Evolutionary conservation across 2,888 invertebrate species (phyloP).

Genomic region (Didymodactylos carnosus): DNA sequence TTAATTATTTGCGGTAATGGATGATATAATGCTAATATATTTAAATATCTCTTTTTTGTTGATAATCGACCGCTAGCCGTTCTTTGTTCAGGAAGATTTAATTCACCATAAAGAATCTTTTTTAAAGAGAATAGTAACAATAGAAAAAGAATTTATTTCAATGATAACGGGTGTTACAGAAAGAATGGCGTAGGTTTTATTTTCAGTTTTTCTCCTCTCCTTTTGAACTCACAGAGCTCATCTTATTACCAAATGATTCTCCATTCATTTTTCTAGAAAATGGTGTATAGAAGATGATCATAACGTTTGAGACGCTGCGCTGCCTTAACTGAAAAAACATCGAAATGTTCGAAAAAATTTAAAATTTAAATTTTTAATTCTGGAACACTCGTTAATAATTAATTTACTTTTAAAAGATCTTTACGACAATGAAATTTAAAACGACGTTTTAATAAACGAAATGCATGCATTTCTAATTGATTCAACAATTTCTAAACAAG

Average conservation of each 20-base stretch:
- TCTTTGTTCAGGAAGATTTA: not conserved
- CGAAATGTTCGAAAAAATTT: no score
- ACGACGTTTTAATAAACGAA: not conserved
- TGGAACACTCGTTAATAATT: no score
- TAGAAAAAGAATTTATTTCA: not conserved
- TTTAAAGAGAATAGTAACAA: not conserved
- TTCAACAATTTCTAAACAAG: not conserved
- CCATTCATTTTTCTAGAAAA: no score
- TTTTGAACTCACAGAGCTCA: no score
- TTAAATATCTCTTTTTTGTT: not conserved
- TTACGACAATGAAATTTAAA: not conserved
- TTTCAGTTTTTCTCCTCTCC: no score
- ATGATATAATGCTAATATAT: not conserved
- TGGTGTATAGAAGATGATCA: no score
- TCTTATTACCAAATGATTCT: no score
- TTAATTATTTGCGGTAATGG: not conserved
- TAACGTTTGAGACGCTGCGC: no score
- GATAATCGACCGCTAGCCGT: not conserved
- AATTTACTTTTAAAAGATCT: not conserved
- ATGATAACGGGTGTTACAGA: no score
- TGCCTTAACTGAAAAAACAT: no score
- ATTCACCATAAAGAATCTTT: not conserved
- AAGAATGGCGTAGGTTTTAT: no score
- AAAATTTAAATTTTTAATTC: no score
- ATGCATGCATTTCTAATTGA: not conserved